A percentile compares a stretch with the other conserved stretches of the same genome.
These are phyloP conservation scores for Thryonomys swinderianus DNA, from an alignment of 2,113 vertebrate species.

Conservation along the genomic window DNA sequence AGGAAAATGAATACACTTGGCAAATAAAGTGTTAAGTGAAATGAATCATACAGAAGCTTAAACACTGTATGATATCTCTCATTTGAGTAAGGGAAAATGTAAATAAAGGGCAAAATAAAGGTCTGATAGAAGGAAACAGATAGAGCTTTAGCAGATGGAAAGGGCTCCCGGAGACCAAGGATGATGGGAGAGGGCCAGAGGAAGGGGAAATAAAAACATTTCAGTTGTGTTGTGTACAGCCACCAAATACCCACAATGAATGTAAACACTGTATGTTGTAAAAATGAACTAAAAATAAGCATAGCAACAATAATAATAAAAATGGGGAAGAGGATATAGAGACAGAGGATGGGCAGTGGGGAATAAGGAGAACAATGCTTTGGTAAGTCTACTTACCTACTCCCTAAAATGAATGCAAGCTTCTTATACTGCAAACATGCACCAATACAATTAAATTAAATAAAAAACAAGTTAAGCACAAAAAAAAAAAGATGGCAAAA, in stretches of 20 bases:
- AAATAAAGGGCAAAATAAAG: neutral
- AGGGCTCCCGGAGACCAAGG: neutral
- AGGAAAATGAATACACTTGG: neutral
- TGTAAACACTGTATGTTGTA: neutral
- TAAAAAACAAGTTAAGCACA: neutral
- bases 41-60: neutral
- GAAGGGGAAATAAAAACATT: neutral
- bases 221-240: neutral
- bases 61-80: neutral
- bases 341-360: neutral
- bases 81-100: neutral
- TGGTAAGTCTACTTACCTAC: neutral
- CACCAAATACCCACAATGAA: neutral
- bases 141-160: neutral
- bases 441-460: neutral
- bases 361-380: neutral
- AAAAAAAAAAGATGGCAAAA: neutral
- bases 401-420: neutral
- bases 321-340: neutral
- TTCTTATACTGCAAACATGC: neutral
- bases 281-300: neutral
- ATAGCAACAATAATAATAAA: neutral
- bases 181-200: neutral
- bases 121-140: neutral
- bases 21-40: neutral